Conservation (phyloP, 2,797 vertebrate genomes). For the Cuniculus paca region DNA sequence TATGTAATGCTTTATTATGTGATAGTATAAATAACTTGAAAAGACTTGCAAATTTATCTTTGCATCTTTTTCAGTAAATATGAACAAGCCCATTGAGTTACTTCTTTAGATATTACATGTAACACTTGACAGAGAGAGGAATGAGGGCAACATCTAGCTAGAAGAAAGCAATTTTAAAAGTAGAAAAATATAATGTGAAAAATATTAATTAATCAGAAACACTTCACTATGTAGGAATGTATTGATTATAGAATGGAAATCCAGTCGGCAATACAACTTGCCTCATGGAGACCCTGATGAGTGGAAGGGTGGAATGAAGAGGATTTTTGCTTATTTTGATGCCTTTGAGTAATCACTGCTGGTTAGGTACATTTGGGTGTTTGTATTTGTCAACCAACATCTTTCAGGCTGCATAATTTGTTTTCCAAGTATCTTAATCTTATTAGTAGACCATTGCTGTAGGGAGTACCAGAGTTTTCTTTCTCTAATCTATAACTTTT, state of each 20-base stretch:
- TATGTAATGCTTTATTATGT: constrained; percentile 25
- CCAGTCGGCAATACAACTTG: neutral
- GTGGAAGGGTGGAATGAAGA: neutral
- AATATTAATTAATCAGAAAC: neutral
- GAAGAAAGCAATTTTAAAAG: neutral
- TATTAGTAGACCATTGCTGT: neutral
- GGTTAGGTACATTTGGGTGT: neutral
- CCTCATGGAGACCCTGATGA: neutral
- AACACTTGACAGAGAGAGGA: neutral
- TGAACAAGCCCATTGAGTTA: neutral
- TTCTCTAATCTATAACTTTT: constrained; percentile 2
- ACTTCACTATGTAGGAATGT: neutral
- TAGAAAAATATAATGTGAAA: neutral
- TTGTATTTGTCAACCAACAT: neutral
- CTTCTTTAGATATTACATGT: neutral
- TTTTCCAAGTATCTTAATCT: constrained; percentile 5
- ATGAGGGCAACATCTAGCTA: neutral
- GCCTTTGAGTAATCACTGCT: neutral
- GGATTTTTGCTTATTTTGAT: neutral
- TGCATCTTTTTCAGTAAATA: neutral
- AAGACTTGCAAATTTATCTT: constrained; percentile 27
- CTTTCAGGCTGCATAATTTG: neutral
- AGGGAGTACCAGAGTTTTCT: neutral
- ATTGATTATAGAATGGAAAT: neutral
- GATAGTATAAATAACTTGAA: neutral